Base-by-base conservation (phyloP, 2,113 vertebrate genomes). In the Antechinus flavipes region DNA sequence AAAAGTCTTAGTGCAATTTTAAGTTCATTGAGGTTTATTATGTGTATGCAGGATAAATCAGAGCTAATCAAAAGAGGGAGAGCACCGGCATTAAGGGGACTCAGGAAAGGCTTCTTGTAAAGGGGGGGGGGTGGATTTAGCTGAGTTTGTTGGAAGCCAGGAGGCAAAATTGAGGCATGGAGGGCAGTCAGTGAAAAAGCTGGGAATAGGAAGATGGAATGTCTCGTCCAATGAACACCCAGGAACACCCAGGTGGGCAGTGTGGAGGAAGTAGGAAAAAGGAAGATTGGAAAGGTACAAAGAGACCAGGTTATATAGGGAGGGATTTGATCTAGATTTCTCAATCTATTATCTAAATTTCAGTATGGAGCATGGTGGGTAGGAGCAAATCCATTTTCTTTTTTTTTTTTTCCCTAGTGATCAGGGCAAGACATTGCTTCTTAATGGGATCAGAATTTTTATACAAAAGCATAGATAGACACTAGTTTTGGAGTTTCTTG, bases 401-500 rank as follows among this genome's bases (percentile, higher is more conserved):
- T 23, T 47, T 94, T 89, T 47, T 42, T 49, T 46, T 47, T 47
- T 3, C 47, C 6, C 53, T 26, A 30, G 26, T 90, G 76, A 11
- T 42, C 89, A 93, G 93, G 68, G 42, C 30, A 90, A 68, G 89
- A n/a, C 1, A 10, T 0, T 1, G 11, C 50, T 50, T 24, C 35
- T 96, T 54, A 92, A 54, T 30, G 27, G 8, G 16, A 47, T 0
- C 0, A 11, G 54, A 22, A 42, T 42, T 94, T 95, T 58, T 35
- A 54, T 42, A 61, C 94, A 49, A 53, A 96, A 58, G 26, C 16
- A 35, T 90, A 24, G 49, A 23, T 47, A 54, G 50, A 92, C 42
- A 55, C 27, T 84, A 95, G 26, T 55, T 94, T 96, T 54, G 89
- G 54, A 52, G 92, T 54, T 56, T 47, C 61, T 61, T 93, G 54